Base-by-base conservation (phyloP, 2,113 vertebrate genomes). In the Aptenodytes forsteri region DNA sequence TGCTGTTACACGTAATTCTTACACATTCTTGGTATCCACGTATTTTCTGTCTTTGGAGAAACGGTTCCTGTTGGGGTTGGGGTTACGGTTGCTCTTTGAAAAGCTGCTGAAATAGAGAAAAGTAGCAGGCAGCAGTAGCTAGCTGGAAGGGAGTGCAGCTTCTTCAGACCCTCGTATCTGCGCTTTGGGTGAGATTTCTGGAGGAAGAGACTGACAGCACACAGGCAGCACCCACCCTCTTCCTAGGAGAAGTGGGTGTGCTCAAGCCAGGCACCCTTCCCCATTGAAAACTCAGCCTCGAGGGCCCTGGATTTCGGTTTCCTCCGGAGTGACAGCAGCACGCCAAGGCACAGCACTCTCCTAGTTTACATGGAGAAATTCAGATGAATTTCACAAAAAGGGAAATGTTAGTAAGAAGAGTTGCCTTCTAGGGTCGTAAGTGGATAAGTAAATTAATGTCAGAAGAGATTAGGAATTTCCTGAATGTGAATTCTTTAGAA, bases 11-110 rank as follows among this genome's bases (percentile, higher is more conserved):
- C n/a, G 2, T 16, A 22, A 23, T 11, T 36, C 50, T 11, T 7
- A 7, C 8, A 0, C 8, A 36, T 38, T 23, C 34, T 29, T 22
- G 47, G 17, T 13, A n/a, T 6, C 27, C 15, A 2, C 26, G 4
- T 10, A 7, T 46, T 80, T 87, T 58, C 71, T 67, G 40, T 11
- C 56, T 78, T 20, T 3, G 34, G 36, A 75, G 66, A 61, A 46
- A 56, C 5, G 19, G 7, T 47, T 55, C 69, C 13, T 61, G 40
- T 36, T 22, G 55, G 23, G 22, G 5, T 54, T 73, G 54, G 13
- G 23, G 38, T 87, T 49, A n/a, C 0, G 8, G 40, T 16, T 52
- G 7, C 27, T 76, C 56, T 71, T 83, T 34, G 25, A 59, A 69
- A 47, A 85, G 49, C 50, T 49, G 59, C 70, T 73, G 52, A 61